Evolutionary conservation across 2,888 invertebrate genomes (phyloP).

Genomic region (Piscicola geometra): DNA sequence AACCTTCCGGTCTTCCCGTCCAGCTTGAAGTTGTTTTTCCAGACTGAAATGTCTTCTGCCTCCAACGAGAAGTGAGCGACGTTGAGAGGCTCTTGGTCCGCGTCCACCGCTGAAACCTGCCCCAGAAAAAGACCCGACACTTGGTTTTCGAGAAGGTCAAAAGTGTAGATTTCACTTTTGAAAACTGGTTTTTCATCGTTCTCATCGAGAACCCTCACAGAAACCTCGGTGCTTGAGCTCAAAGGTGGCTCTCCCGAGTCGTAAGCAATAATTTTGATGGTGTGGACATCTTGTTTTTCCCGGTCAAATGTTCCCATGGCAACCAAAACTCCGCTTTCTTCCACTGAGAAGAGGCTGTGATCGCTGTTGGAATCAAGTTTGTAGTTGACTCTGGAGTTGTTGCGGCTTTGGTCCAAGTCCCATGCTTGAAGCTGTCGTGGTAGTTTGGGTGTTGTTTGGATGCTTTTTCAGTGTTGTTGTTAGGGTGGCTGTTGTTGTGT

Average conservation of each 20-base stretch:
- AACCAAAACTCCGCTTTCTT: constrained; percentile 1
- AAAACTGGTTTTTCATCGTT: constrained; percentile 38
- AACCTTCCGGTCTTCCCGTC: constrained; percentile 31
- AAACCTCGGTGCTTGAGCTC: constrained; percentile 26
- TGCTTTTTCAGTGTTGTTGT: no score
- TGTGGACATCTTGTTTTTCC: constrained; percentile 22
- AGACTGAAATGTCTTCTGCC: not conserved
- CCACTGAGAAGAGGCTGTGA: not conserved
- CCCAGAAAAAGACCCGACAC: constrained; percentile 27
- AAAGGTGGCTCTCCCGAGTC: constrained; percentile 32
- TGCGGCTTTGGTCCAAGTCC: not conserved
- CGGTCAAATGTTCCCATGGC: constrained; percentile 30
- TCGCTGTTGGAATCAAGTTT: not conserved
- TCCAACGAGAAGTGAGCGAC: constrained; percentile 19
- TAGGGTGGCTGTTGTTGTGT: no score
- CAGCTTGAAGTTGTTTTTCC: constrained; percentile 33
- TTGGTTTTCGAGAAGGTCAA: constrained; percentile 35
- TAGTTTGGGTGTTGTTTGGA: no score
- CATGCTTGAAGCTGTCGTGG: not conserved
- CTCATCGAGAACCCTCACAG: constrained; percentile 35
- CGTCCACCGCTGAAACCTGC: constrained; percentile 29
- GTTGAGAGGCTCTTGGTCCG: constrained; percentile 33
- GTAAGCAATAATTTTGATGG: constrained; percentile 31
- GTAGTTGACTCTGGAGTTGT: constrained; percentile 8
- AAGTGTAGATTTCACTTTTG: constrained; percentile 19